Evolutionary conservation across 2,113 vertebrate genomes (phyloP), one percentile per base, ranked within the genome.

Genomic region (Patagioenas fasciata): DNA sequence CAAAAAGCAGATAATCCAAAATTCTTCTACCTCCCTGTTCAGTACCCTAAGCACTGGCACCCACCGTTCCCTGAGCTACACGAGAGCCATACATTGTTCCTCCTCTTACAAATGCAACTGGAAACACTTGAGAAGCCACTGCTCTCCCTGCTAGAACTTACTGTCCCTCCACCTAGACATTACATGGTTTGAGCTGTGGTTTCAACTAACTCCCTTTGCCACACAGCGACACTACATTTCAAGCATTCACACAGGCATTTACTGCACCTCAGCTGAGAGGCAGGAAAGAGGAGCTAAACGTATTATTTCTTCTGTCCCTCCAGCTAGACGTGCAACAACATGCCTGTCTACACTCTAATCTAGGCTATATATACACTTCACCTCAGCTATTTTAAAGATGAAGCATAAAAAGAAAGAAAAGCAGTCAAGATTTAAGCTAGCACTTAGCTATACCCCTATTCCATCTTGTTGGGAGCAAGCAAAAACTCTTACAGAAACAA

Each of bases 231-330:
- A 79, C 9, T 5, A 85, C 29, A 20, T 28, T 56, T 4, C 83
- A 29, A 89, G 61, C 24, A 24, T 28, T 67, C 94, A 24, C 78
- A 50, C 62, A 78, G 95, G 38, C 51, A 71, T 78, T 86, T 36
- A n/a, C 83, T 95, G 92, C 94, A 91, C 83, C 92, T 95, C 91
- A 69, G 86, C 77, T 57, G 69, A 64, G 56, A 86, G 51, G 80
- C 83, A 88, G 86, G 60, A 93, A 88, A 91, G 53, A 89, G 80
- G 64, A 95, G 65, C 89, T 84, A 89, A 92, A 91, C 11, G 31
- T 87, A 84, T 89, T 83, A 96, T 95, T 96, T 92, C 93, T 93
- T 67, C 83, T 84, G 89, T 92, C 94, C 86, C 92, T 93, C 73
- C 89, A 97, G 95, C 94, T 89, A 95, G 93, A 95, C 83, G 0